Base-by-base conservation (phyloP, 2,113 vertebrate genomes). In the Dipodomys ordii region DNA sequence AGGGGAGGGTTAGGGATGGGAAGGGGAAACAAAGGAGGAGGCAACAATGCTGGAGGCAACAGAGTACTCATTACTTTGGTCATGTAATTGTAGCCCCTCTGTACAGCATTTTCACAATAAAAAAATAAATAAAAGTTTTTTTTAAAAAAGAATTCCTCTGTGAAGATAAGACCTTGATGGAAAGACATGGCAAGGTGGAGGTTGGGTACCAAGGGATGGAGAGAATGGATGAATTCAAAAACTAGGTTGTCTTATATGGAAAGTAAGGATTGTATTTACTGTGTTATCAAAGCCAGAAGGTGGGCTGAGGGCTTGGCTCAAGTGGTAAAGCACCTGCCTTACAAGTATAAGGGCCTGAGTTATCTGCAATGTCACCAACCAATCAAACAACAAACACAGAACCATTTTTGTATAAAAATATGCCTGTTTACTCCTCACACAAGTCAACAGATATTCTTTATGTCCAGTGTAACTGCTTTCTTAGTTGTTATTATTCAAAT, bases 401-500 rank as follows among this genome's bases (percentile, higher is more conserved):
- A 87, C 3, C 57, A 84, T n/a, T 78, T 93, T 94, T 2, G 23
- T 81, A 3, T 35, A 32, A 67, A 84, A 64, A 77, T 80, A 60
- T 72, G 44, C 7, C 79, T 78, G 10, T 19, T 83, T 73, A 30
- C 11, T 82, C 25, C 10, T 91, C 28, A 77, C 11, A n/a, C 20
- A 87, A 68, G 11, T 39, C 68, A 35, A 62, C 16, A 89, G 27
- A 64, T 74, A 80, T 27, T 88, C 7, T 79, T 27, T 72, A 22
- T 68, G 77, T 39, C 28, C 35, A 88, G 7, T 87, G 32, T 92
- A 35, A 44, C 87, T 86, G 1, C 53, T 87, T 53, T 83, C 73
- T 92, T 86, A 85, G 74, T 68, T 88, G 72, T 72, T n/a, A 67
- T 93, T 93, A 79, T 79, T 86, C 39, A 74, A 19, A 79, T 89